Percentiles rank a stretch among this genome's conserved stretches.
phyloP scores from a whole-genome alignment of 2,888 invertebrate species.

The Noctuana brunneofusca region DNA sequence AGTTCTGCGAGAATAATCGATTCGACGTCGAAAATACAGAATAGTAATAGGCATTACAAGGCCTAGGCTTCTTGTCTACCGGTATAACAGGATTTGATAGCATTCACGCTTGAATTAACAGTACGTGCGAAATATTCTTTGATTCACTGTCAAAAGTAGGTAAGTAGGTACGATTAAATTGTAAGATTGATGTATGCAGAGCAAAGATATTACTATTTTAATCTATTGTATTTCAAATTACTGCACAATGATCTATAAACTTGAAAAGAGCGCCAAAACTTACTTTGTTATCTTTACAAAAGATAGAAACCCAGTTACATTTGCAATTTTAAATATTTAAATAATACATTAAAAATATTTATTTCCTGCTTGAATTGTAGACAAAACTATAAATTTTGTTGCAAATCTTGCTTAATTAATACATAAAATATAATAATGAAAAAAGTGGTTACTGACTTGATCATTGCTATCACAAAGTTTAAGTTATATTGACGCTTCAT shows the following conservation, averaged over 20 bases:
- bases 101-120: constrained; percentile 19
- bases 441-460: neutral
- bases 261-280: no score
- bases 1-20: constrained; percentile 8
- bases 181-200: no score
- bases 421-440: neutral
- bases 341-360: no score
- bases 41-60: constrained; percentile 15
- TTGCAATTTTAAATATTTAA: no score
- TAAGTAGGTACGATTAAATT: neutral
- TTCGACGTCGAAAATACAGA: constrained; percentile 14
- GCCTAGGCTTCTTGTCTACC: constrained; percentile 20
- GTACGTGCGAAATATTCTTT: constrained; percentile 3
- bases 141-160: constrained; percentile 2
- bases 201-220: no score
- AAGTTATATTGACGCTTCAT: neutral
- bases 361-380: no score
- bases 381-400: no score
- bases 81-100: constrained; percentile 20
- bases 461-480: neutral
- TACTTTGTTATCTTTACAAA: no score
- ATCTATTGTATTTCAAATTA: no score
- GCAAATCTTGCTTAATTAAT: neutral
- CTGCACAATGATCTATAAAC: no score
- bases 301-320: no score